Evolutionary conservation across 2,888 invertebrate species (phyloP), one percentile per base, ranked within the genome.

Genomic region (Gastracanthus pulcherrimus): DNA sequence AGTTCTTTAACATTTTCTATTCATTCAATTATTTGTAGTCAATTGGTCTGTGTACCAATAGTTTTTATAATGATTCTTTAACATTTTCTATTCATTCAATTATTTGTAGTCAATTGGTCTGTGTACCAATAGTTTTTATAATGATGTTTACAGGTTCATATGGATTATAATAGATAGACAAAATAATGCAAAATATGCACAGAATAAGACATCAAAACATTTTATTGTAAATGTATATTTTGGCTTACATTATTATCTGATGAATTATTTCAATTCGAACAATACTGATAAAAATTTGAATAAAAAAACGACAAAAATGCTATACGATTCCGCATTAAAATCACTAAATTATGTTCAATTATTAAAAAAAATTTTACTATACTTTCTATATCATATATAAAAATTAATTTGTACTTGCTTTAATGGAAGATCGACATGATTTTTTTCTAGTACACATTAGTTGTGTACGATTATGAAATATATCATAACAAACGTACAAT

Each of bases 41-140:
- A 88, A 90, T 90, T 89, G n/a, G n/a, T n/a, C n/a, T n/a, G n/a
- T n/a, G n/a, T n/a, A n/a, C n/a, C n/a, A n/a, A 90, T 90, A 90
- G 90, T 90, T 90, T 90, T 90, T 90, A 90, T 90, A 90, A 90
- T n/a, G 13, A 16, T 45, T n/a, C 45, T 45, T 45, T n/a, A n/a
- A n/a, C 5, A 45, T 45, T 45, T 45, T 45, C 5, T 45, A 45
- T n/a, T n/a, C n/a, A n/a, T 45, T 45, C 45, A 45, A 45, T n/a
- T 13, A n/a, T n/a, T n/a, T n/a, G n/a, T n/a, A n/a, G n/a, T n/a
- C n/a, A n/a, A n/a, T n/a, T n/a, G n/a, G n/a, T n/a, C n/a, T n/a
- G n/a, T n/a, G n/a, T n/a, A n/a, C n/a, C n/a, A n/a, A n/a, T n/a
- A n/a, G n/a, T n/a, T n/a, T n/a, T n/a, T n/a, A n/a, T n/a, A n/a